A percentile compares a stretch with the other conserved stretches of the same genome.
Evolutionary conservation across 2,888 invertebrate genomes (phyloP).

Genomic region (Nymphalis urticae): DNA sequence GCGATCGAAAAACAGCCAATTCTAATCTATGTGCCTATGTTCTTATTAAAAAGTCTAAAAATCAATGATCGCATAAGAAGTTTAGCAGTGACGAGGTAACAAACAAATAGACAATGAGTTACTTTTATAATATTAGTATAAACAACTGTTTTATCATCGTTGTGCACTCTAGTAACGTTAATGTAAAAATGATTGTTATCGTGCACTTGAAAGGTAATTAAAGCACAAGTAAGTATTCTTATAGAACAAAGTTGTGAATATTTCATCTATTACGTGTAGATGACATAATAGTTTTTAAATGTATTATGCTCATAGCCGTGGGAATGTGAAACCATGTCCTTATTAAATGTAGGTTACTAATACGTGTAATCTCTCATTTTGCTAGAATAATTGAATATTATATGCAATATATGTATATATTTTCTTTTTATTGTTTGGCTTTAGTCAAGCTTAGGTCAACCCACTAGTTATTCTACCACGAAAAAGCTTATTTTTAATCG

Average conservation of each 20-base stretch:
- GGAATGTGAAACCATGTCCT: slow-evolving; percentile 32
- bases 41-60: no score
- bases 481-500: no score
- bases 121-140: background rate
- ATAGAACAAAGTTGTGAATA: slow-evolving; percentile 26
- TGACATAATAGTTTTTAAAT: slow-evolving; percentile 37
- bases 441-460: no score
- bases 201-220: slow-evolving; percentile 25
- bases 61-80: background rate
- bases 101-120: no score
- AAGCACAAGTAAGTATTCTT: slow-evolving; percentile 21
- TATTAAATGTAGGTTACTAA: slow-evolving; percentile 32
- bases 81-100: no score
- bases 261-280: slow-evolving; percentile 28
- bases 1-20: no score
- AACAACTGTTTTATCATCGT: slow-evolving; percentile 5
- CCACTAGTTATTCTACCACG: no score
- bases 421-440: no score
- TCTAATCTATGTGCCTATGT: no score
- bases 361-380: background rate
- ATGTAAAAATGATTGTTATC: slow-evolving; percentile 26
- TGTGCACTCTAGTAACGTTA: slow-evolving; percentile 9
- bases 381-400: background rate
- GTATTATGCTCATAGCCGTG: slow-evolving; percentile 30
- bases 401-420: no score